Percentiles rank a stretch among this genome's conserved stretches.
These are phyloP conservation scores for Trichacis sp. DNA, from an alignment of 2,888 invertebrate genomes.

Conservation along the genomic window DNA sequence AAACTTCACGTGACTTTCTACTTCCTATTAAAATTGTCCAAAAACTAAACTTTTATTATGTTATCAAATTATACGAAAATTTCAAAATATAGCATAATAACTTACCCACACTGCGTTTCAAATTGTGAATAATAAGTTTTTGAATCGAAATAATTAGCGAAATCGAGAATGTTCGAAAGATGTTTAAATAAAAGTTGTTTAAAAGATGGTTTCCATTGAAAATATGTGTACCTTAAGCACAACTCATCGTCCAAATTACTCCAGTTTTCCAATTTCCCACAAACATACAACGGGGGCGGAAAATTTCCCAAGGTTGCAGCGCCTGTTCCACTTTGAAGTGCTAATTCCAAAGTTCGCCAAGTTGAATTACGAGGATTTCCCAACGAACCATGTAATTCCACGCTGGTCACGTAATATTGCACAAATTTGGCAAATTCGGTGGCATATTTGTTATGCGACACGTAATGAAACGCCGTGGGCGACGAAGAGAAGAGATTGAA, in stretches of 20 bases:
- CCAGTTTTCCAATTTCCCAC: slow-evolving; percentile 30
- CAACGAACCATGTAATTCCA: slow-evolving; percentile 8
- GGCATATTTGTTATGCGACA: slow-evolving; percentile 39
- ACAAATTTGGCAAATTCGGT: slow-evolving; percentile 16
- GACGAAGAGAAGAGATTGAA: slow-evolving; percentile 23
- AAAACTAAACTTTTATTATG: no score
- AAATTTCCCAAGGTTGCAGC: slow-evolving; percentile 44
- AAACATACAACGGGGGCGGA: slow-evolving; percentile 48
- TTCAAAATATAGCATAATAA: no score
- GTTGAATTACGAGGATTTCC: slow-evolving; percentile 30
- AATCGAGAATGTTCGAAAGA: no score
- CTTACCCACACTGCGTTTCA: no score
- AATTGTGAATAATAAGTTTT: no score
- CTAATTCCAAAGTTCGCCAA: slow-evolving; percentile 13
- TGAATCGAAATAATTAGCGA: no score
- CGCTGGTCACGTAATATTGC: slow-evolving; percentile 2
- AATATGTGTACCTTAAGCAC: slow-evolving; percentile 44
- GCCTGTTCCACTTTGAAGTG: slow-evolving; percentile 37
- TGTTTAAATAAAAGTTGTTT: no score
- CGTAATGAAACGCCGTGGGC: slow-evolving; percentile 31
- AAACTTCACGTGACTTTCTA: no score
- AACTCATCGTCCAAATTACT: slow-evolving; percentile 38
- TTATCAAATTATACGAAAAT: no score
- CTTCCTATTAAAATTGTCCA: no score
- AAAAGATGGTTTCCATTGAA: background rate